Percentiles rank a stretch among this genome's conserved stretches.
These are phyloP conservation scores for Tarsius wallacei DNA, from an alignment of 2,797 vertebrate genomes.

Conservation along the genomic window DNA sequence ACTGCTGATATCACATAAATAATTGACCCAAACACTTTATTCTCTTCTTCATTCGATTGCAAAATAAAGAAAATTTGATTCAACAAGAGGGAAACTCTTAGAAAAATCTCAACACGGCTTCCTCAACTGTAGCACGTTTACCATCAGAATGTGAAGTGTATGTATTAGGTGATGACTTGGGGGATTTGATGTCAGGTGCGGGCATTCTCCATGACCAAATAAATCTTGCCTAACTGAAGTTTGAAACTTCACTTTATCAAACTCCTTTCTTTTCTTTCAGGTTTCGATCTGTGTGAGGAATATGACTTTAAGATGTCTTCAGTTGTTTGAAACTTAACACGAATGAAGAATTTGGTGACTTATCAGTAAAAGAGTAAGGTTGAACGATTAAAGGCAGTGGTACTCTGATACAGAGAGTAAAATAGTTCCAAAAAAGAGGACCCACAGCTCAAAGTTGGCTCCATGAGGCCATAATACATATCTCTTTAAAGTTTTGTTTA, in stretches of 20 bases:
- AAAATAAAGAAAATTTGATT: background rate
- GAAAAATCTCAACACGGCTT: background rate
- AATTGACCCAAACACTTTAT: background rate
- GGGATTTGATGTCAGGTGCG: too few relatives aligned
- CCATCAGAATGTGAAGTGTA: background rate
- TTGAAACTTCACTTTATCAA: background rate
- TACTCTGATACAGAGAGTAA: background rate
- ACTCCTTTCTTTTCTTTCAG: background rate
- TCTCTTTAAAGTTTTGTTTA: background rate
- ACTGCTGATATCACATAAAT: background rate
- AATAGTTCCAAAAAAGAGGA: background rate
- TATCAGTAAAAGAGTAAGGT: background rate
- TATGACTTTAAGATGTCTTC: background rate
- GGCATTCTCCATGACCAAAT: background rate
- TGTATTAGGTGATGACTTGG: background rate
- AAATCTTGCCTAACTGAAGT: background rate
- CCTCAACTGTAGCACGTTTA: too few relatives aligned
- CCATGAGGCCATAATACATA: background rate
- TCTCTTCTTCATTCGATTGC: background rate
- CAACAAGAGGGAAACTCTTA: background rate
- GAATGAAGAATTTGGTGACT: background rate
- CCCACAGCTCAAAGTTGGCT: background rate
- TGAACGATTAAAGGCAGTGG: background rate
- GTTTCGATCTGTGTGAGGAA: too few relatives aligned
- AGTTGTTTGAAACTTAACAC: background rate